A percentile compares a stretch with the other conserved stretches of the same genome.
These are phyloP conservation scores for Sebastes iracundus DNA, from an alignment of 2,797 vertebrate species.

Conservation along the genomic window DNA sequence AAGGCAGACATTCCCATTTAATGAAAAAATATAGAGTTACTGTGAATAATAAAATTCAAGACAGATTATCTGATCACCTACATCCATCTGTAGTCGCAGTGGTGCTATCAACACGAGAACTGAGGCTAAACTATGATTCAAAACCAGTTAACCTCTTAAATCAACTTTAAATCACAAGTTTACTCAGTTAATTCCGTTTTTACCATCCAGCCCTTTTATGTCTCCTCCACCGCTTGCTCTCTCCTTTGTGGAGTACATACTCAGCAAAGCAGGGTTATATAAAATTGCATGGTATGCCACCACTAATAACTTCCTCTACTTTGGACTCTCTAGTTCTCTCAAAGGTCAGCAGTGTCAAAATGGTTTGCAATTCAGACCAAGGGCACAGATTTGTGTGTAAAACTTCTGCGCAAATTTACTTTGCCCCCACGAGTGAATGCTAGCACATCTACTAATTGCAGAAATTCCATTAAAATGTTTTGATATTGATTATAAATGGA, in stretches of 20 bases:
- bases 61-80: background rate
- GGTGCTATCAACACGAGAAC: background rate
- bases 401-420: background rate
- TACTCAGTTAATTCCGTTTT: background rate
- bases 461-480: background rate
- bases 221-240: background rate
- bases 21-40: background rate
- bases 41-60: background rate
- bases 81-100: background rate
- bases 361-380: background rate
- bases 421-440: background rate
- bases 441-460: background rate
- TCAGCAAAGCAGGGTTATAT: background rate
- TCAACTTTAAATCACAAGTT: background rate
- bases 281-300: background rate
- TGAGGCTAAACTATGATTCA: background rate
- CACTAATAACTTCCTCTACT: background rate
- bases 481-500: background rate
- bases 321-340: no score
- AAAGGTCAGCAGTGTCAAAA: slow-evolving; percentile 1
- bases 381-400: background rate
- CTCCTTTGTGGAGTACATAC: background rate
- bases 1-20: background rate
- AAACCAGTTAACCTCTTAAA: background rate
- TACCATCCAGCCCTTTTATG: background rate